Conservation (phyloP, 2,113 vertebrate genomes). For the Notiomystis cincta region DNA sequence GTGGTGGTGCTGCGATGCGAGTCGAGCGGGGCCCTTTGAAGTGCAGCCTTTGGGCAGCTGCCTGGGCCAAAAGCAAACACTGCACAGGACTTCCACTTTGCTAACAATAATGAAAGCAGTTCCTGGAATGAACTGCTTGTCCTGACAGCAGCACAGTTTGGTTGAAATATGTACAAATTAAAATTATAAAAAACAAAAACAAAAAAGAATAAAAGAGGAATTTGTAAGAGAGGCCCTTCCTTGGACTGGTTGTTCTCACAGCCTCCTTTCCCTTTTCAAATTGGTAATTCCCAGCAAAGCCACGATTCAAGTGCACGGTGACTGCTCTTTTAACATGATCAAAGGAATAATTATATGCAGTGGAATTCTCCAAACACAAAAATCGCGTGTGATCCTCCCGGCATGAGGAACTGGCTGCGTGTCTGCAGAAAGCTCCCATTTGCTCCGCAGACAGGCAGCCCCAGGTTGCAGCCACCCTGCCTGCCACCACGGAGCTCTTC, state of each 20-base stretch:
- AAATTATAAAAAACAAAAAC: not conserved
- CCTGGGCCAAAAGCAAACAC: conserved; percentile 15
- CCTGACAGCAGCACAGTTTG: conserved; percentile 6
- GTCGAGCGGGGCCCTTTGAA: not conserved
- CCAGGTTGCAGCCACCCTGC: conserved; percentile 40
- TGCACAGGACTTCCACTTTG: conserved; percentile 24
- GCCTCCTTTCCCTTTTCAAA: not conserved
- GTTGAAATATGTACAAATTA: not conserved
- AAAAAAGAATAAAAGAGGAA: not conserved
- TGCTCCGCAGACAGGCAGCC: conserved; percentile 31
- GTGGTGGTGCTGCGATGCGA: not conserved
- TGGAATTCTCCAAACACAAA: conserved; percentile 68
- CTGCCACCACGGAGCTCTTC: not conserved
- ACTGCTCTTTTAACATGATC: conserved; percentile 69
- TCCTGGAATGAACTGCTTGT: conserved; percentile 26
- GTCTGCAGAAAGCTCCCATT: conserved; percentile 51
- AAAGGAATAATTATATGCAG: conserved; percentile 72
- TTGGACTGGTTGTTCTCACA: not conserved
- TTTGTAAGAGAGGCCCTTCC: not conserved
- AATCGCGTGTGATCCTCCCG: conserved; percentile 56
- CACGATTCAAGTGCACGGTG: conserved; percentile 28
- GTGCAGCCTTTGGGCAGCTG: not conserved
- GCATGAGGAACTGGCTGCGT: conserved; percentile 37
- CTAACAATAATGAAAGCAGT: conserved; percentile 10
- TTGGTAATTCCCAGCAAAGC: conserved; percentile 58